Percentiles rank a stretch among this genome's conserved stretches.
Evolutionary conservation across 2,113 vertebrate species (phyloP).

Genomic region (Callionymus lyra): DNA sequence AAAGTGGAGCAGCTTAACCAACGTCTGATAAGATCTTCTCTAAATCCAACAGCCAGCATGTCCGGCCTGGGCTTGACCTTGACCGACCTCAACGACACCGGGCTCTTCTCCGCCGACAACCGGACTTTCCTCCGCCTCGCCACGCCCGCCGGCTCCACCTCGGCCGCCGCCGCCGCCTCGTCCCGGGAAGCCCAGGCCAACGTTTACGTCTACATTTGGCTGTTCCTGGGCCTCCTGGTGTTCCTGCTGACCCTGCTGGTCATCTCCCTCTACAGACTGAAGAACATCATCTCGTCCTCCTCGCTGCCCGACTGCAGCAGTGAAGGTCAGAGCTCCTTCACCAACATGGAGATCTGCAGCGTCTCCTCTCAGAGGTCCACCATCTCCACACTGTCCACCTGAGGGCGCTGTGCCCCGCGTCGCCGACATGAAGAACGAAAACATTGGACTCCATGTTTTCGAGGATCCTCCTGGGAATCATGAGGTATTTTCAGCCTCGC

Average conservation of each 20-base stretch:
- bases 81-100: conserved; percentile 52
- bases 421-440: no score
- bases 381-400: conserved; percentile 83
- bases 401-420: no score
- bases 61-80: conserved; percentile 51
- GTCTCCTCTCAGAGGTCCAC: conserved; percentile 85
- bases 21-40: not conserved
- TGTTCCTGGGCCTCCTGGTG: conserved; percentile 89
- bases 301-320: conserved; percentile 84
- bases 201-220: conserved; percentile 88
- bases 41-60: conserved; percentile 32
- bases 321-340: conserved; percentile 89
- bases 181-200: conserved; percentile 68
- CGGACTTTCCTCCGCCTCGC: conserved; percentile 80
- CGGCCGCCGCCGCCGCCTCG: conserved; percentile 75
- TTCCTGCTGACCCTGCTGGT: conserved; percentile 87
- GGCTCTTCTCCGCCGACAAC: conserved; percentile 58
- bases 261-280: conserved; percentile 91
- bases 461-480: no score
- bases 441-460: no score
- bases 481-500: no score
- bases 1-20: no score
- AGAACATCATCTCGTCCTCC: conserved; percentile 92
- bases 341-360: conserved; percentile 95
- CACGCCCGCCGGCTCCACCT: conserved; percentile 78